These are phyloP conservation scores for Salmo trutta DNA, from an alignment of 2,797 vertebrate species.

Conservation along the genomic window DNA sequence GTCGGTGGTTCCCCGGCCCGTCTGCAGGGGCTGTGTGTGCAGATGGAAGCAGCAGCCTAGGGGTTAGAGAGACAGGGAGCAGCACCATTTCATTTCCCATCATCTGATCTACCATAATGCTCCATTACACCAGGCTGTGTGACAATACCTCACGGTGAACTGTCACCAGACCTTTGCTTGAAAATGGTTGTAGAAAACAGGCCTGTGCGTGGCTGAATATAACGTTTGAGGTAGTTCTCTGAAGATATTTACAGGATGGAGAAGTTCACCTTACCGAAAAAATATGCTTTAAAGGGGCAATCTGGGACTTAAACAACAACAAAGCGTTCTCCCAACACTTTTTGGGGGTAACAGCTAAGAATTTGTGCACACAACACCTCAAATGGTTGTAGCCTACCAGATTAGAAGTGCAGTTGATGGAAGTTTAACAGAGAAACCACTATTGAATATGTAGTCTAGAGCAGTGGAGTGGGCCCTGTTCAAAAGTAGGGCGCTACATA, in stretches of 20 bases:
- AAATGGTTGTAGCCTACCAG: neutral
- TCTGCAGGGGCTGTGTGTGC: conserved; percentile 22
- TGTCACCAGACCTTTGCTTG: neutral
- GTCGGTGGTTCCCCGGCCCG: conserved; percentile 63
- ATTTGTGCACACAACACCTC: neutral
- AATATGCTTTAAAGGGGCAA: conserved; percentile 40
- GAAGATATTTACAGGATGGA: conserved; percentile 40
- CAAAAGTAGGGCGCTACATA: no score
- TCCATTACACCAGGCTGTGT: neutral
- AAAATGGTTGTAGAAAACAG: neutral
- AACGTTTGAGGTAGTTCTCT: neutral
- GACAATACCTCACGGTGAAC: neutral
- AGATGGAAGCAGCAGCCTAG: conserved; percentile 35
- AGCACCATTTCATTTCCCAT: conserved; percentile 41
- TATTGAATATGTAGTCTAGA: conserved; percentile 17
- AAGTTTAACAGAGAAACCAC: conserved; percentile 46
- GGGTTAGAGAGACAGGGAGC: conserved; percentile 20
- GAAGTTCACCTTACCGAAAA: conserved; percentile 24
- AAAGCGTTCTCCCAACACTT: conserved; percentile 41
- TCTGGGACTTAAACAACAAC: neutral
- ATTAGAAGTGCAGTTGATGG: neutral
- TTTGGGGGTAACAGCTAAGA: conserved; percentile 46
- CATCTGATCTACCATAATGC: conserved; percentile 36
- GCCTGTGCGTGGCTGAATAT: neutral
- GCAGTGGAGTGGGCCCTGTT: conserved; percentile 32